Conservation (phyloP, 2,113 vertebrate genomes). For the Ceyx melanurus region DNA sequence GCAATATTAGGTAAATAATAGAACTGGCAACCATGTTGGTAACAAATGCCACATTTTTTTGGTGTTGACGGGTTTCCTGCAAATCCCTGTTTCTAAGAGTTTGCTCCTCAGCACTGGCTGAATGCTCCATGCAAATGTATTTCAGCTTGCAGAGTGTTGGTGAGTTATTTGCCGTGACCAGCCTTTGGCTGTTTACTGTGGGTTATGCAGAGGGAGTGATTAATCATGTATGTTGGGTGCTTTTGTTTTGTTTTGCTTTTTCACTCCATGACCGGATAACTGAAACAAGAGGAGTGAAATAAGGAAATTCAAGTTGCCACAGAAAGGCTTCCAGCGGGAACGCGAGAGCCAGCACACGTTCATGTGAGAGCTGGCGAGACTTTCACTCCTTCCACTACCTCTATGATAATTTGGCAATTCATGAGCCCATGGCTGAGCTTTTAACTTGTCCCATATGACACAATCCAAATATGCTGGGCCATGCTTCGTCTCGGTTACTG, state of each 20-base stretch:
- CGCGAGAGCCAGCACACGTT: slow-evolving; percentile 15
- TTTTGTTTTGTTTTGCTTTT: slow-evolving; percentile 40
- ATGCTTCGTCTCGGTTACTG: neutral
- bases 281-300: slow-evolving; percentile 41
- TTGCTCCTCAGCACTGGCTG: neutral
- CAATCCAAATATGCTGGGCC: neutral
- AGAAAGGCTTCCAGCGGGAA: slow-evolving; percentile 1
- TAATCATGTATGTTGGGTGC: neutral
- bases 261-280: neutral
- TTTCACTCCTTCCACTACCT: neutral
- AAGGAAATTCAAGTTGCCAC: slow-evolving; percentile 54
- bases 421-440: neutral
- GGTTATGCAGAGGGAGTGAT: neutral
- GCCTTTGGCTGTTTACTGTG: neutral
- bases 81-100: neutral
- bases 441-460: slow-evolving; percentile 20
- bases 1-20: neutral
- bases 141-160: neutral
- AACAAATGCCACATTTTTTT: neutral
- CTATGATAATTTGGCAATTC: slow-evolving; percentile 21
- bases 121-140: neutral
- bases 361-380: slow-evolving; percentile 10
- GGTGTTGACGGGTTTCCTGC: neutral
- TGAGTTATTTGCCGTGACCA: slow-evolving; percentile 11
- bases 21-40: neutral